Evolutionary conservation across 2,888 invertebrate species (phyloP).

Genomic region (Sphaeridia pumilis): DNA sequence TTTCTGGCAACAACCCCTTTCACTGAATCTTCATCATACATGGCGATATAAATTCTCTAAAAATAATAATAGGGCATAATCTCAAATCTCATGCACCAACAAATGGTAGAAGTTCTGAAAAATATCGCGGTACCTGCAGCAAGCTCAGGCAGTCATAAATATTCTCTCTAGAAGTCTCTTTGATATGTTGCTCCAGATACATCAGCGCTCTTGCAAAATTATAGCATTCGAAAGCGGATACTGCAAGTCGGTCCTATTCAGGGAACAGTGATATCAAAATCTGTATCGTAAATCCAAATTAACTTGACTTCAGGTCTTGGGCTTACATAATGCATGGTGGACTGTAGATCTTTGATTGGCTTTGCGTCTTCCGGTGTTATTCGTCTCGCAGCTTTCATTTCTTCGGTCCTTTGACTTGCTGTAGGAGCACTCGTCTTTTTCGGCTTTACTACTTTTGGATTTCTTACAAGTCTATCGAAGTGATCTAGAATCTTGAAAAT

Average conservation of each 20-base stretch:
- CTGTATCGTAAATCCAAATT: not conserved
- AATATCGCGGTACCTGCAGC: not conserved
- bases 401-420: not conserved
- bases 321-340: slow-evolving; percentile 4
- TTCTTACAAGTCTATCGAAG: slow-evolving; percentile 7
- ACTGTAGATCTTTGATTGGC: not conserved
- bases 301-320: not conserved
- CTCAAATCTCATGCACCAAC: slow-evolving; percentile 37
- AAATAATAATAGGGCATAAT: slow-evolving; percentile 39
- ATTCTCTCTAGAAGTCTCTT: slow-evolving; percentile 7
- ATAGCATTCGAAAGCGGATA: slow-evolving; percentile 42
- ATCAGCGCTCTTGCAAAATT: slow-evolving; percentile 41
- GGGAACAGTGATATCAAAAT: slow-evolving; percentile 36
- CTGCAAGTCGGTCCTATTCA: slow-evolving; percentile 39
- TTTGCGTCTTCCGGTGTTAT: slow-evolving; percentile 2
- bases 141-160: not conserved
- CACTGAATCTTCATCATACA: slow-evolving; percentile 84
- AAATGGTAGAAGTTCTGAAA: not conserved
- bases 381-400: not conserved
- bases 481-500: slow-evolving; percentile 15
- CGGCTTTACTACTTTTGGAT: not conserved
- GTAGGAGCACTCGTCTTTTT: not conserved
- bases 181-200: slow-evolving; percentile 42
- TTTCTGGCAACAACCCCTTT: slow-evolving; percentile 63
- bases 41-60: slow-evolving; percentile 67